Conservation (phyloP, 2,113 vertebrate genomes). For the Nanorana parkeri region DNA sequence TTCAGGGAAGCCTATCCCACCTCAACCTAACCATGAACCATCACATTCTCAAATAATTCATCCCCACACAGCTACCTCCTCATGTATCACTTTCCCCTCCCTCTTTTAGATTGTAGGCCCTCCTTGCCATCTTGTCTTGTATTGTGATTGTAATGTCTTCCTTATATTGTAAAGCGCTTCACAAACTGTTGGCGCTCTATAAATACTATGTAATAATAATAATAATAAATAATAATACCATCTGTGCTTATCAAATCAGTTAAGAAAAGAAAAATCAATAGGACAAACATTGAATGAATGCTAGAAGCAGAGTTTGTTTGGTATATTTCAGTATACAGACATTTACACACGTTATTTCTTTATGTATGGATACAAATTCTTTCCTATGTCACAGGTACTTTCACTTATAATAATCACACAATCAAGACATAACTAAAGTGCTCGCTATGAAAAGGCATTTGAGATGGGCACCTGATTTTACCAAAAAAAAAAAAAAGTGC, state of each 20-base stretch:
- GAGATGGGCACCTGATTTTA: slow-evolving; percentile 24
- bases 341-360: slow-evolving; percentile 12
- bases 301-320: slow-evolving; percentile 5
- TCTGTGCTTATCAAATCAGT: background rate
- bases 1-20: no score
- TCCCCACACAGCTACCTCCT: no score
- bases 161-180: no score
- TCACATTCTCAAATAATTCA: no score
- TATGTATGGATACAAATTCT: slow-evolving; percentile 30
- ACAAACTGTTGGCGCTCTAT: no score
- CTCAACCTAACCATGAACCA: no score
- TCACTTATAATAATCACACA: slow-evolving; percentile 15
- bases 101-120: no score
- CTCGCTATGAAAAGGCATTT: slow-evolving; percentile 24
- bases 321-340: slow-evolving; percentile 35
- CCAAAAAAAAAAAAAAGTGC: background rate
- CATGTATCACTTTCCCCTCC: no score
- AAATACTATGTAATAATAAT: no score
- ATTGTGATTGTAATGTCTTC: no score
- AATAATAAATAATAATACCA: no score
- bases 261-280: background rate
- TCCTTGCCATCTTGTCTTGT: no score
- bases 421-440: slow-evolving; percentile 26
- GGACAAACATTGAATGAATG: slow-evolving; percentile 7
- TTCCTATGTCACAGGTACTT: slow-evolving; percentile 23